Evolutionary conservation across 2,113 vertebrate genomes (phyloP).

Genomic region (Gnathochromis pfefferi): DNA sequence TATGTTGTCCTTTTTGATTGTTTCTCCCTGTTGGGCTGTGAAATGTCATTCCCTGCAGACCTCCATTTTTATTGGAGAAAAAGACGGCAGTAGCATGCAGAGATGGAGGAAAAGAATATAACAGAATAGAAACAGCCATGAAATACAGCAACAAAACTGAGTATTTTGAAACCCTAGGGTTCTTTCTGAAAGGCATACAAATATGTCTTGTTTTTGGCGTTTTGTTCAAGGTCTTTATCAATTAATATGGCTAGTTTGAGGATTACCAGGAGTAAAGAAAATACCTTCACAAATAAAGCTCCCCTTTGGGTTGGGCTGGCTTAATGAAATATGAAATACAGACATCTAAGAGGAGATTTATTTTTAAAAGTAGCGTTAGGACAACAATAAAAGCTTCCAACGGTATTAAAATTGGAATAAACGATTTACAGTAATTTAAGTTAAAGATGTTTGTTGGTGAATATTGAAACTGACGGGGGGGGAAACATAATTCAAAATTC

Average conservation of each 20-base stretch:
- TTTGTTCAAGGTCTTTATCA: background rate
- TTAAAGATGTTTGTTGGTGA: background rate
- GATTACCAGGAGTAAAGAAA: too few species aligned
- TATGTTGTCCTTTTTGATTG: constrained; percentile 25
- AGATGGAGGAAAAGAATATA: background rate
- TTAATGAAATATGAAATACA: background rate
- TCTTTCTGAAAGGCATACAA: background rate
- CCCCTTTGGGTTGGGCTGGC: background rate
- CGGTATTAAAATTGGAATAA: background rate
- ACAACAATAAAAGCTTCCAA: background rate
- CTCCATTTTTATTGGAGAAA: background rate
- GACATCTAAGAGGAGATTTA: background rate
- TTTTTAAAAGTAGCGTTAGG: background rate
- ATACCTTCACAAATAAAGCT: background rate
- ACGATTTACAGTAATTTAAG: background rate
- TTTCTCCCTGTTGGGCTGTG: background rate
- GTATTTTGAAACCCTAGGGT: background rate
- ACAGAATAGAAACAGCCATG: background rate
- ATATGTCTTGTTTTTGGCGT: background rate
- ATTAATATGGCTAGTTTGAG: background rate
- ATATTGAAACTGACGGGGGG: fast-evolving
- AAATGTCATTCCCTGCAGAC: constrained; percentile 26
- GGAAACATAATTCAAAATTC: background rate
- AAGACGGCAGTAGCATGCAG: background rate
- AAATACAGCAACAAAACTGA: background rate